These are phyloP conservation scores for Caranx melampygus DNA, from an alignment of 2,113 vertebrate species.

Conservation along the genomic window DNA sequence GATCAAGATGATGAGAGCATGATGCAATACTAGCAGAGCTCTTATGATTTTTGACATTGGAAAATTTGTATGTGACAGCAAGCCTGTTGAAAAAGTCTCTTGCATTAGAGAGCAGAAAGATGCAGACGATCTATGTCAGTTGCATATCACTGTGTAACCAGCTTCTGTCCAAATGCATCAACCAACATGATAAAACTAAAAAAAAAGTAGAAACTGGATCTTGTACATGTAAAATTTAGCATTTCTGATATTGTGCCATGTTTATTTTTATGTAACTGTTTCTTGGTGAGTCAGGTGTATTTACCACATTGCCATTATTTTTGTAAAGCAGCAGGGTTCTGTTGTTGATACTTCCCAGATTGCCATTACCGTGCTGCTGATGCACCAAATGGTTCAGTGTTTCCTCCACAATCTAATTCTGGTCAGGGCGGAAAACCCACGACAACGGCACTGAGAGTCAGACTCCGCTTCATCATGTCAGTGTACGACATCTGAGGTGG, in stretches of 20 bases:
- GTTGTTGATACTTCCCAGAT: neutral
- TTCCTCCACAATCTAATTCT: neutral
- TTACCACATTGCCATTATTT: neutral
- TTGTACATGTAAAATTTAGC: neutral
- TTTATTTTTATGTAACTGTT: neutral
- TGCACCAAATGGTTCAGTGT: constrained; percentile 2
- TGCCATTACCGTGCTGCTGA: neutral
- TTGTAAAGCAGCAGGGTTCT: neutral
- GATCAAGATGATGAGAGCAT: too few species aligned
- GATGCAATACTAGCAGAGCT: too few species aligned
- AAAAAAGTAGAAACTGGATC: neutral
- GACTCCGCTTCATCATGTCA: constrained; percentile 22
- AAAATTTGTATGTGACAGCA: too few species aligned
- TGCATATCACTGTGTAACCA: too few species aligned
- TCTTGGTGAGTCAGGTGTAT: neutral
- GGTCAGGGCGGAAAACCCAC: neutral
- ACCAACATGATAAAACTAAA: neutral
- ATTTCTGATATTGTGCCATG: neutral
- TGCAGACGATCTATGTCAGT: too few species aligned
- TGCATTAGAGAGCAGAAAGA: too few species aligned
- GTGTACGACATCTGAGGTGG: neutral
- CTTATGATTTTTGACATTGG: too few species aligned
- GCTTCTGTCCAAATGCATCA: neutral
- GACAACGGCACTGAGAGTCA: neutral
- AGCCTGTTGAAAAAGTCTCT: too few species aligned